A percentile compares a stretch with the other conserved stretches of the same genome.
Evolutionary conservation across 2,113 vertebrate species (phyloP).

Genomic region (Aldabrachelys gigantea): DNA sequence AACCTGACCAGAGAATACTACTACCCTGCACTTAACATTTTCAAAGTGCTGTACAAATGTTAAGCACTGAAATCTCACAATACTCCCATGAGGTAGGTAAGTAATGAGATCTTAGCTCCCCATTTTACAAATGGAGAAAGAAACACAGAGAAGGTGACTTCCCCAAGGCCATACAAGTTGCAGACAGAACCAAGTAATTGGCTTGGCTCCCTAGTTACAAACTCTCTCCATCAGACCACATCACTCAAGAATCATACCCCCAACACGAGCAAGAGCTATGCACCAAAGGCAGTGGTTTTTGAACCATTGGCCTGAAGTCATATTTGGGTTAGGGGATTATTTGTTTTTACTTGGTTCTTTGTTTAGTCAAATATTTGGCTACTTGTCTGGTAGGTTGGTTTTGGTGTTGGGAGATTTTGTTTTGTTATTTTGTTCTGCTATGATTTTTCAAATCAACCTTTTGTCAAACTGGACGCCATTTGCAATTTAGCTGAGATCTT

Average conservation of each 20-base stretch:
- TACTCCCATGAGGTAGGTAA: neutral
- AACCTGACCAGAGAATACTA: neutral
- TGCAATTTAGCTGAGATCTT: neutral
- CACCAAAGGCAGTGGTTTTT: slow-evolving; percentile 19
- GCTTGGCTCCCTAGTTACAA: neutral
- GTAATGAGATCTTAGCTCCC: neutral
- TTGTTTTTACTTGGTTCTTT: neutral
- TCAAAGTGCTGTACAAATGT: neutral
- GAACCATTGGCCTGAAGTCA: neutral
- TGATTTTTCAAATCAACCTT: slow-evolving; percentile 24
- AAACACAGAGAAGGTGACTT: neutral
- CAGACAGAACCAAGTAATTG: neutral
- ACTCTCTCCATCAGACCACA: neutral
- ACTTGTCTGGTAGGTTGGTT: neutral
- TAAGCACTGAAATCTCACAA: neutral
- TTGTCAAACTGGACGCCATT: neutral
- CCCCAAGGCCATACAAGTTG: neutral
- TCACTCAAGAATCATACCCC: neutral
- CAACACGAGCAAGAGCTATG: neutral
- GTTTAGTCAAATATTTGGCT: neutral
- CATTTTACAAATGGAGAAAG: neutral
- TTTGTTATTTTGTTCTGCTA: slow-evolving; percentile 17
- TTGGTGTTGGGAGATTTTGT: neutral
- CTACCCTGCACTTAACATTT: neutral
- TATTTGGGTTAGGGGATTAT: neutral